A percentile compares a stretch with the other conserved stretches of the same genome.
phyloP scores from a whole-genome alignment of 2,797 vertebrate species.

The Danio jaintianensis region DNA sequence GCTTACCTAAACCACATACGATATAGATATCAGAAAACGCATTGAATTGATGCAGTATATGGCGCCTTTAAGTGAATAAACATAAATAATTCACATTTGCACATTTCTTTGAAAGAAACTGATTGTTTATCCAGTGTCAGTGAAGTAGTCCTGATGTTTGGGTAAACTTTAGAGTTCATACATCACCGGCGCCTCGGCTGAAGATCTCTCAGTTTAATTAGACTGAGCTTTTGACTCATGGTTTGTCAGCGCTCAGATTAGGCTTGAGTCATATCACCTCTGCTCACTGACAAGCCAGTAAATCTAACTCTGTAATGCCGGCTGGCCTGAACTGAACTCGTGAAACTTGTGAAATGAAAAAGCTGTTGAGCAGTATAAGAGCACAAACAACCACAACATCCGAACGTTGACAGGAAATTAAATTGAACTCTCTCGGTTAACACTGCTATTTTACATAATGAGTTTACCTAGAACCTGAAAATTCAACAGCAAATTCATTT shows the following conservation, averaged over 20 bases:
- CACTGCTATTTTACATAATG: background rate
- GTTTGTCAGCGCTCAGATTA: constrained; percentile 51
- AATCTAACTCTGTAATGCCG: constrained; percentile 53
- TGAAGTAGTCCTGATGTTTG: background rate
- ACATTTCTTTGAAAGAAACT: background rate
- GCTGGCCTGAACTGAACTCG: constrained; percentile 22
- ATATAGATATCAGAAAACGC: too few relatives aligned
- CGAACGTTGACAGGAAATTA: background rate
- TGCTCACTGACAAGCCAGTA: constrained; percentile 45
- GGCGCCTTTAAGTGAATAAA: too few relatives aligned
- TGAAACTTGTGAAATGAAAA: constrained; percentile 28
- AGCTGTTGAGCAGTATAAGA: background rate
- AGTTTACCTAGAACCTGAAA: background rate
- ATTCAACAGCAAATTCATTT: too few relatives aligned
- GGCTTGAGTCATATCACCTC: constrained; percentile 37
- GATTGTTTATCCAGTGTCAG: background rate
- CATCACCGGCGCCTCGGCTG: constrained; percentile 6
- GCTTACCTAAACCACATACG: too few relatives aligned
- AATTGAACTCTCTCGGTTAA: background rate
- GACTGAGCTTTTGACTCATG: constrained; percentile 39
- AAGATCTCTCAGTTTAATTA: constrained; percentile 51
- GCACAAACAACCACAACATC: background rate
- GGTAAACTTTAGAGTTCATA: constrained; percentile 11
- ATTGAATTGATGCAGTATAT: too few relatives aligned
- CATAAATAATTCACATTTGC: background rate